Conservation (phyloP, 2,113 vertebrate species). For the Nothobranchius furzeri region DNA sequence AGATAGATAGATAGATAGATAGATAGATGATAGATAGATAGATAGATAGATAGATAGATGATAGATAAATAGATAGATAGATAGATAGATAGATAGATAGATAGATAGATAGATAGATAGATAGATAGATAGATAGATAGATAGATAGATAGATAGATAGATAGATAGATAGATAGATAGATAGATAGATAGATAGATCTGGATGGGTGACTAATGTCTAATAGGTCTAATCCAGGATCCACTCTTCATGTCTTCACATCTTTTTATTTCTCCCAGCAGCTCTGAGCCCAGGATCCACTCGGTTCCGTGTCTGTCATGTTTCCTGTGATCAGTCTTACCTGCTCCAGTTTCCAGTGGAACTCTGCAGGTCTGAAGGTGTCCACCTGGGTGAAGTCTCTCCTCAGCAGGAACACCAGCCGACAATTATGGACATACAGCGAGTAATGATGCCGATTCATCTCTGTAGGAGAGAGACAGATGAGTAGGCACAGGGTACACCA, state of each 20-base stretch:
- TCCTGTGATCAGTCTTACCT: slow-evolving; percentile 79
- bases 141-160: no score
- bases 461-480: slow-evolving; percentile 70
- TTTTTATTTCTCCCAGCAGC: slow-evolving; percentile 18
- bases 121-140: no score
- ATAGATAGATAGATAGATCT: no score
- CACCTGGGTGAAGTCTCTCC: slow-evolving; percentile 91
- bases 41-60: no score
- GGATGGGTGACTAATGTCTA: neutral
- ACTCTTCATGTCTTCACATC: neutral
- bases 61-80: no score
- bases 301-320: neutral
- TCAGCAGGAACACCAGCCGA: slow-evolving; percentile 91
- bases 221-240: slow-evolving; percentile 11
- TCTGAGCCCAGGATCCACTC: slow-evolving; percentile 1
- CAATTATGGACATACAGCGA: slow-evolving; percentile 97
- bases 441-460: slow-evolving; percentile 98
- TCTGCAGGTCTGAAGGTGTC: slow-evolving; percentile 95
- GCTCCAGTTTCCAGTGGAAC: slow-evolving; percentile 98
- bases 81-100: no score
- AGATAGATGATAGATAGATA: no score
- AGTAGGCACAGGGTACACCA: slow-evolving; percentile 16
- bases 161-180: no score
- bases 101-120: no score
- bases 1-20: no score